These are phyloP conservation scores for Rhopalosiphum maidis DNA, from an alignment of 1,140 invertebrate genomes.

Conservation along the genomic window DNA sequence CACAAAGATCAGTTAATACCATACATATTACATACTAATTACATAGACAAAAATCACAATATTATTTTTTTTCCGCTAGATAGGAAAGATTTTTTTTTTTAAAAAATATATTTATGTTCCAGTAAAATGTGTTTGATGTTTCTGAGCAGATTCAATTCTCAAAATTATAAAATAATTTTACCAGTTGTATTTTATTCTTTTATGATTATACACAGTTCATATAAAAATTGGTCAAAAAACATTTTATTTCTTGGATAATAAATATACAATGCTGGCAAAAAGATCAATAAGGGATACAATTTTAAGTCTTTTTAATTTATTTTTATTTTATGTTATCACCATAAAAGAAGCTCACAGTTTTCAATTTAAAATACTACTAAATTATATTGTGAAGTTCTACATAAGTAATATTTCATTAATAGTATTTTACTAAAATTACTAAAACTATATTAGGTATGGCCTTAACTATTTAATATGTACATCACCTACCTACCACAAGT, in stretches of 20 bases:
- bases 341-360: slow-evolving; percentile 58
- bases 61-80: not conserved
- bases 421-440: slow-evolving; percentile 46
- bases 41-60: slow-evolving; percentile 28
- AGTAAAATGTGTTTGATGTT: not conserved
- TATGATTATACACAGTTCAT: slow-evolving; percentile 28
- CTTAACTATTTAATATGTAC: slow-evolving; percentile 46
- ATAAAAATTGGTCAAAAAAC: slow-evolving; percentile 40
- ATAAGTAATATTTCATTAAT: slow-evolving; percentile 46
- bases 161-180: not conserved
- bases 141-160: not conserved
- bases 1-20: slow-evolving; percentile 31
- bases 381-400: slow-evolving; percentile 41
- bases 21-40: not conserved
- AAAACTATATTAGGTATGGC: slow-evolving; percentile 34
- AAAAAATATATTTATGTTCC: slow-evolving; percentile 32
- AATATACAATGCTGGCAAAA: slow-evolving; percentile 14
- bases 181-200: slow-evolving; percentile 5
- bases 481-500: slow-evolving; percentile 43
- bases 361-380: slow-evolving; percentile 43
- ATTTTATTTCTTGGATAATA: not conserved
- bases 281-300: slow-evolving; percentile 34
- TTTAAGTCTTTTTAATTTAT: slow-evolving; percentile 52
- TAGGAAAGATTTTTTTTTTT: not conserved
- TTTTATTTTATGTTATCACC: slow-evolving; percentile 46